A percentile compares a stretch with the other conserved stretches of the same genome.
Conservation (phyloP, 2,888 invertebrate species). For the Diabrotica balteata region DNA sequence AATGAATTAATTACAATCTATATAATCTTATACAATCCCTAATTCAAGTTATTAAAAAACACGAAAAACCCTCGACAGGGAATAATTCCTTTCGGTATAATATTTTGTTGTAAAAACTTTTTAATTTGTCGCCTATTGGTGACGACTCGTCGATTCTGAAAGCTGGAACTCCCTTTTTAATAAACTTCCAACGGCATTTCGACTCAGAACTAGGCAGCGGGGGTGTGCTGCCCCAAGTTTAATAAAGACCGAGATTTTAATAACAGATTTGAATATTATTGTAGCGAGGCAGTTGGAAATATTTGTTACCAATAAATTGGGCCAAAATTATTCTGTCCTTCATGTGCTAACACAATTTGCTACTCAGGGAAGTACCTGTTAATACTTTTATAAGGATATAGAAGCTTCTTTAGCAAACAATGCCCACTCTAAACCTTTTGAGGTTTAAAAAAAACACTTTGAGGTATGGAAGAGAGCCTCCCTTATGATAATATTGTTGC, state of each 20-base stretch:
- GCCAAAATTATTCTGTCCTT: slow-evolving; percentile 37
- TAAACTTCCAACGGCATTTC: slow-evolving; percentile 28
- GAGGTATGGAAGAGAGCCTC: no score
- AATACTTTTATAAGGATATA: no score
- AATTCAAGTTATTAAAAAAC: slow-evolving; percentile 3
- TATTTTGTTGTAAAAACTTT: slow-evolving; percentile 32
- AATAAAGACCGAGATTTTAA: slow-evolving; percentile 50
- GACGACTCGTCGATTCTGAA: slow-evolving; percentile 24
- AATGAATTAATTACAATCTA: no score
- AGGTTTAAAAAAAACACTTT: no score
- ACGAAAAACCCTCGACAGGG: background rate
- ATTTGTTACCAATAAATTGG: slow-evolving; percentile 39
- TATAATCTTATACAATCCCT: slow-evolving; percentile 1
- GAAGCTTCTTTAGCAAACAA: no score
- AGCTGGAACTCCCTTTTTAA: slow-evolving; percentile 31
- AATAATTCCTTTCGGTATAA: slow-evolving; percentile 19
- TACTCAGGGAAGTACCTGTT: background rate
- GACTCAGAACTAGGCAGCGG: slow-evolving; percentile 13
- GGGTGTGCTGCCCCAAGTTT: slow-evolving; percentile 32
- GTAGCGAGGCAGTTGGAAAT: slow-evolving; percentile 34
- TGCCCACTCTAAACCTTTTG: no score
- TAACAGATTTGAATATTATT: slow-evolving; percentile 49
- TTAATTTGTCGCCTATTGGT: slow-evolving; percentile 29
- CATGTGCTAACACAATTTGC: slow-evolving; percentile 30
- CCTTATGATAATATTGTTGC: no score